phyloP scores from a whole-genome alignment of 2,888 invertebrate genomes.

The Amphipyra berbera region DNA sequence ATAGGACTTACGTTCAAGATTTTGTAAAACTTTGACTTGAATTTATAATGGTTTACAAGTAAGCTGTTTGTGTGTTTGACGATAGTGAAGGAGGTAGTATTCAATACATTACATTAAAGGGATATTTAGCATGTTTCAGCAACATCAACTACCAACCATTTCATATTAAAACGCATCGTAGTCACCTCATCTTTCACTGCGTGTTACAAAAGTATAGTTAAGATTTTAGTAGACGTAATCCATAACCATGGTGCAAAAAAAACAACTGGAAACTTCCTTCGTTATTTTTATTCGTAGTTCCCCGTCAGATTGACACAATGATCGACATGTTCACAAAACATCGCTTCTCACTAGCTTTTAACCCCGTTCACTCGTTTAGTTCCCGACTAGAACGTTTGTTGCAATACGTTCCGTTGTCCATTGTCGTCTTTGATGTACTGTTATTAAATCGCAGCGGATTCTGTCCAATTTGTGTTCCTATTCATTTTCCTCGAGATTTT shows the following conservation, averaged over 20 bases:
- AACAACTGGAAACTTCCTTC: neutral
- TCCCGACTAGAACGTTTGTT: slow-evolving; percentile 72
- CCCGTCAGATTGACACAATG: slow-evolving; percentile 69
- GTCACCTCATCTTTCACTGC: too few relatives aligned
- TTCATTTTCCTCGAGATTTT: slow-evolving; percentile 42
- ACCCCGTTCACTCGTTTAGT: slow-evolving; percentile 80
- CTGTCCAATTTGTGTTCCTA: slow-evolving; percentile 49
- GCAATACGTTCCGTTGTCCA: slow-evolving; percentile 72
- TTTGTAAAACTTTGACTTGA: slow-evolving; percentile 5
- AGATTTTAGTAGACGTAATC: too few relatives aligned
- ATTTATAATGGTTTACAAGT: slow-evolving; percentile 4
- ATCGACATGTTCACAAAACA: slow-evolving; percentile 83
- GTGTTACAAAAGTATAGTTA: too few relatives aligned
- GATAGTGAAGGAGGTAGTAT: too few relatives aligned
- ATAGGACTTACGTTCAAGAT: too few relatives aligned
- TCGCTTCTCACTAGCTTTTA: slow-evolving; percentile 81
- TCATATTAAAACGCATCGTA: too few relatives aligned
- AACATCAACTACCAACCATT: too few relatives aligned
- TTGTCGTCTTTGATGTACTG: slow-evolving; percentile 72
- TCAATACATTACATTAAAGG: too few relatives aligned
- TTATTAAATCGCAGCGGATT: slow-evolving; percentile 65
- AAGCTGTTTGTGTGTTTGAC: too few relatives aligned
- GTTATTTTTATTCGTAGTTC: slow-evolving; percentile 55
- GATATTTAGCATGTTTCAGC: too few relatives aligned
- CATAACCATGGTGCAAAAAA: slow-evolving; percentile 8